Evolutionary conservation across 2,888 invertebrate species (phyloP), one percentile per base, ranked within the genome.

Genomic region (Exephanes ischioxanthus): DNA sequence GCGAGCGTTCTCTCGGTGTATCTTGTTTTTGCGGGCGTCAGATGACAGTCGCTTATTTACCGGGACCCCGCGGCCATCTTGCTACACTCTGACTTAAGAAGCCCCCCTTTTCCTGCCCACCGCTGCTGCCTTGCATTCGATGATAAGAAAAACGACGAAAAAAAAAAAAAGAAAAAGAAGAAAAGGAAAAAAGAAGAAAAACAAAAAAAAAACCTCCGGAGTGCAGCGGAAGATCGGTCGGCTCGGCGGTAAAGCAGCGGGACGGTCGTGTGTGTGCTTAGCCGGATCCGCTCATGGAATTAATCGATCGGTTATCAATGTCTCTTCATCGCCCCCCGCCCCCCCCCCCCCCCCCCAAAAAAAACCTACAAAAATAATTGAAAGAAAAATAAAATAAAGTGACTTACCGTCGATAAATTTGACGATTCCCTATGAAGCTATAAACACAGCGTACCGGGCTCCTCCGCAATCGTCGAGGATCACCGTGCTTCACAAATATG

Each of bases 31-130:
- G 93, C 92, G 90, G 91, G 93, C 92, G 92, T 93, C 93, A 93
- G 93, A 93, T 93, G 93, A 93, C 93, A 93, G 93, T 93, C 93
- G 93, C 92, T 93, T 93, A 93, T 93, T 93, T 93, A 93, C 93
- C 92, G 92, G 92, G 89, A 91, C 88, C 90, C 88, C 89, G 92
- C 93, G 92, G 93, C 93, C 93, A 93, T 93, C 92, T 93, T 93
- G 93, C 91, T 90, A 79, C 83, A 90, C 89, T 91, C 92, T 90
- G 92, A 91, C 92, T 92, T 91, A 91, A 93, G 92, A 91, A 92
- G 92, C 90, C 90, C 80, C 83, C 85, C 83, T 83, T 78, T 70
- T 80, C 78, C 80, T 87, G 82, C 72, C 78, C 30, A 30, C 63
- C 58, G 22, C 73, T 48, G 41, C 73, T 45, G 14, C 75, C 63